Evolutionary conservation across 1,140 invertebrate genomes (phyloP).

Genomic region (Nasonia longicornis): DNA sequence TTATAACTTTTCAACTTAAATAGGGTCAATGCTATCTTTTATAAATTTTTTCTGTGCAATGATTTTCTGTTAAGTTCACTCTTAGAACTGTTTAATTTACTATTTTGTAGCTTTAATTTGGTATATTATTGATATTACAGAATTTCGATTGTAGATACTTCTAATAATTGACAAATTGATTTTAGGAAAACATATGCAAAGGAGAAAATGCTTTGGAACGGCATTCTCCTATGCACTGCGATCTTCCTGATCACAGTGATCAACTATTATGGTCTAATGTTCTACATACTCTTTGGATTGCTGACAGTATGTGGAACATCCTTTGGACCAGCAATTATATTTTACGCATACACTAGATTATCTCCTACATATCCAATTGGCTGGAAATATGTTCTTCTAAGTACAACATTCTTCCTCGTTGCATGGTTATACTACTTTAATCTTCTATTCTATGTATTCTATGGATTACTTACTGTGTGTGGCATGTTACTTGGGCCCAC

Average conservation of each 20-base stretch:
- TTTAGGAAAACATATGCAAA: conserved; percentile 18
- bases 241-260: conserved; percentile 38
- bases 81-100: not conserved
- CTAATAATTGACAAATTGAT: not conserved
- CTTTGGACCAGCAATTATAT: conserved; percentile 42
- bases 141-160: not conserved
- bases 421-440: conserved; percentile 37
- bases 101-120: not conserved
- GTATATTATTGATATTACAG: not conserved
- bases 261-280: conserved; percentile 36
- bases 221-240: conserved; percentile 33
- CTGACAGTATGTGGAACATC: conserved; percentile 40
- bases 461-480: conserved; percentile 33
- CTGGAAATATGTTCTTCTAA: conserved; percentile 36
- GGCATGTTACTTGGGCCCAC: conserved; percentile 42
- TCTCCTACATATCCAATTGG: conserved; percentile 34
- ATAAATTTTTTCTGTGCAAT: not conserved
- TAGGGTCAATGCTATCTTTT: not conserved
- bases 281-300: conserved; percentile 44
- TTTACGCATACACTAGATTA: conserved; percentile 38
- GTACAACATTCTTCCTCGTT: conserved; percentile 4
- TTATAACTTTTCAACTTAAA: not conserved
- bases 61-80: not conserved
- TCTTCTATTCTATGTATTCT: conserved; percentile 30
- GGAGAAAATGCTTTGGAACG: conserved; percentile 37